Percentiles rank a stretch among this genome's conserved stretches.
phyloP scores from a whole-genome alignment of 1,140 invertebrate species.

The Chrysopa pallens region DNA sequence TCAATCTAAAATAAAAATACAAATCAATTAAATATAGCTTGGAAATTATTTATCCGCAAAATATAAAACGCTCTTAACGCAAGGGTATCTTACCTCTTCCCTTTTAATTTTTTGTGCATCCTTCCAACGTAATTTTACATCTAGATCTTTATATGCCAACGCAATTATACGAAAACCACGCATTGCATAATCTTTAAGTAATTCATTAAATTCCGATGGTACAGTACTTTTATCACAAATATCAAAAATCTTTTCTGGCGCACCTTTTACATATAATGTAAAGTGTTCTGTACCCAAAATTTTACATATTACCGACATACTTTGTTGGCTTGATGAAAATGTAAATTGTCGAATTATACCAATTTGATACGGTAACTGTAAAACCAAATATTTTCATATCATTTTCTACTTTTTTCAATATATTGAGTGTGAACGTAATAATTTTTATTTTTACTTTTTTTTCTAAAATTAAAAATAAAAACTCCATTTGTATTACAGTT shows the following conservation, averaged over 20 bases:
- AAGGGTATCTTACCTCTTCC: constrained; percentile 19
- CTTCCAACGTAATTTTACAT: constrained; percentile 36
- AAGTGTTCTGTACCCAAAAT: constrained; percentile 57
- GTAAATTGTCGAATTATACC: constrained; percentile 80
- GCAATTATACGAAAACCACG: constrained; percentile 81
- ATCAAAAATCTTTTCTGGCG: constrained; percentile 67
- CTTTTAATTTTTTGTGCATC: constrained; percentile 34
- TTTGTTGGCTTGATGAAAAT: constrained; percentile 73
- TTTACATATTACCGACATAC: constrained; percentile 82
- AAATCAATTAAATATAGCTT: constrained; percentile 16
- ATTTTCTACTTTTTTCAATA: too few species aligned
- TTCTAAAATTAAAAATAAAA: too few species aligned
- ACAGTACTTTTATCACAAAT: constrained; percentile 30
- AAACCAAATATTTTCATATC: constrained; percentile 6
- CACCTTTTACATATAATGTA: constrained; percentile 76
- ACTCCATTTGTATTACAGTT: too few species aligned
- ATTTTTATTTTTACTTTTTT: too few species aligned
- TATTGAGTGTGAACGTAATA: too few species aligned
- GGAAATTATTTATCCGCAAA: too few species aligned
- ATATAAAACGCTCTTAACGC: too few species aligned
- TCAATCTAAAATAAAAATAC: constrained; percentile 49
- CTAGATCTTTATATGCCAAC: constrained; percentile 49
- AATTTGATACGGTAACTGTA: constrained; percentile 31
- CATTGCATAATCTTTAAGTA: constrained; percentile 64
- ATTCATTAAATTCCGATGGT: constrained; percentile 48